Evolutionary conservation across 2,797 vertebrate genomes (phyloP).

Genomic region (Catamblyrhynchus diadema): DNA sequence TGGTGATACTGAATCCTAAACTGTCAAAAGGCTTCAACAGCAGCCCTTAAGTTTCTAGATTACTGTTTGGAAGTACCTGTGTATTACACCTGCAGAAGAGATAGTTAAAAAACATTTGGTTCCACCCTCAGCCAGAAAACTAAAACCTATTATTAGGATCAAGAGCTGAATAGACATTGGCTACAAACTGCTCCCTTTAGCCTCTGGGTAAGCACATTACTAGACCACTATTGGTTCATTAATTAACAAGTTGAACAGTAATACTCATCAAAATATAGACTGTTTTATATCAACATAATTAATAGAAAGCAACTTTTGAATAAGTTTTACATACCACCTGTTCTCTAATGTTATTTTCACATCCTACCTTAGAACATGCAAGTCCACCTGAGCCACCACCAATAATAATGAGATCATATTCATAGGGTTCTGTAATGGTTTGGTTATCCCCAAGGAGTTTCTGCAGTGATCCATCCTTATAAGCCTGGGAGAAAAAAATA

Average conservation of each 20-base stretch:
- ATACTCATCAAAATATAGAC: background rate
- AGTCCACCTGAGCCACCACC: constrained; percentile 96
- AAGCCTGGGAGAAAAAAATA: constrained; percentile 76
- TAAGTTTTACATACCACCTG: background rate
- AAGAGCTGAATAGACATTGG: background rate
- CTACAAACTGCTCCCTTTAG: background rate
- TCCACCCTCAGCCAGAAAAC: background rate
- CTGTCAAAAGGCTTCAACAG: background rate
- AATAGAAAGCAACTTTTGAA: background rate
- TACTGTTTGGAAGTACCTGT: background rate
- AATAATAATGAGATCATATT: constrained; percentile 94
- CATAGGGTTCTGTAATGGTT: constrained; percentile 71
- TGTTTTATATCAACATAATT: background rate
- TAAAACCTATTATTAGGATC: background rate
- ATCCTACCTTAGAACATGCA: constrained; percentile 91
- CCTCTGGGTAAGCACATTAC: background rate
- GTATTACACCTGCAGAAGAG: background rate
- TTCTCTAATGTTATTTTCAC: background rate
- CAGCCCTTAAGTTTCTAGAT: background rate
- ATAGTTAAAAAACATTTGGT: background rate
- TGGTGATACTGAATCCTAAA: background rate
- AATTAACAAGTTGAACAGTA: background rate
- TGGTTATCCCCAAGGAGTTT: constrained; percentile 79
- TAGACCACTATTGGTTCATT: background rate
- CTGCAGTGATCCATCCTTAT: constrained; percentile 85